Evolutionary conservation across 2,797 vertebrate genomes (phyloP).

Genomic region (Halcyon badia): DNA sequence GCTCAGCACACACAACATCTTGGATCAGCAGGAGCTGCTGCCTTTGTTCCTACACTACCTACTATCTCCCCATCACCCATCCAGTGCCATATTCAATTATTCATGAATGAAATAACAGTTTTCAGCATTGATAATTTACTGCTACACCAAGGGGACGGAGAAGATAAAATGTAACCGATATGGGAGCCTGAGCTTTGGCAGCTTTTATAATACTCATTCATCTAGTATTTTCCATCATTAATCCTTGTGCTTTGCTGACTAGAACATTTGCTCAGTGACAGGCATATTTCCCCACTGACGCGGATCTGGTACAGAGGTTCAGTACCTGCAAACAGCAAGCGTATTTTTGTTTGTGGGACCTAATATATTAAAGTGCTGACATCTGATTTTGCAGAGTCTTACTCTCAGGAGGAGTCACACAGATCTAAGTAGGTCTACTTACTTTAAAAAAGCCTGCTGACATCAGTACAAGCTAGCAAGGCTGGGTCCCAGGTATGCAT

Average conservation of each 20-base stretch:
- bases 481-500: not conserved
- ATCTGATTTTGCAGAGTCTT: not conserved
- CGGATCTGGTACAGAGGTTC: not conserved
- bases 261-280: slow-evolving; percentile 2
- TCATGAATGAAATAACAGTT: slow-evolving; percentile 87
- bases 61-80: slow-evolving; percentile 51
- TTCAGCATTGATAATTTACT: slow-evolving; percentile 89
- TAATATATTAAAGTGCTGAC: slow-evolving; percentile 4
- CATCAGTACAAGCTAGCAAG: not conserved
- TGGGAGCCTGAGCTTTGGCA: slow-evolving; percentile 76
- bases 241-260: slow-evolving; percentile 75
- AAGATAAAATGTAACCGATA: slow-evolving; percentile 83
- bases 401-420: not conserved
- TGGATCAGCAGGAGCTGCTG: not conserved
- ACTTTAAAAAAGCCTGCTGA: not conserved
- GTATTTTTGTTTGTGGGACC: slow-evolving; percentile 17
- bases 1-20: not conserved
- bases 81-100: slow-evolving; percentile 85
- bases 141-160: slow-evolving; percentile 77
- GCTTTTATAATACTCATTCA: slow-evolving; percentile 81
- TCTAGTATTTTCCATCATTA: slow-evolving; percentile 81
- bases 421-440: not conserved
- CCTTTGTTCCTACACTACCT: not conserved
- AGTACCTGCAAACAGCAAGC: slow-evolving; percentile 3
- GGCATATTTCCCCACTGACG: slow-evolving; percentile 9